A percentile compares a stretch with the other conserved stretches of the same genome.
These are phyloP conservation scores for Colletes gigas DNA, from an alignment of 1,140 invertebrate species.

Conservation along the genomic window DNA sequence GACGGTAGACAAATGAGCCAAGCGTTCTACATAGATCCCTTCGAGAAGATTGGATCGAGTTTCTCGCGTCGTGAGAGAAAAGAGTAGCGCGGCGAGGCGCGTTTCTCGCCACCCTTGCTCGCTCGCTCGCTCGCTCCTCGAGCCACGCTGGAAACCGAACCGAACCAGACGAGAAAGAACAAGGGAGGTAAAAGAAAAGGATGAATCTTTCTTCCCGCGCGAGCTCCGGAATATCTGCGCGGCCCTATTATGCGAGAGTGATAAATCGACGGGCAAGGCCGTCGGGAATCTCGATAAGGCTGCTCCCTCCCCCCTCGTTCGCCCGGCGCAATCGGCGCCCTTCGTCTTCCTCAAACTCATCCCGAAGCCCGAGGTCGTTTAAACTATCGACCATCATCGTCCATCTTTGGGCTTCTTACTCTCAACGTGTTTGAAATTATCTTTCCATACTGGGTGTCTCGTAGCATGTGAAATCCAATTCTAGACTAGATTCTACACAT, in stretches of 20 bases:
- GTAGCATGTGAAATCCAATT: no score
- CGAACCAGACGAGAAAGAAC: not conserved
- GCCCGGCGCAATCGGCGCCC: not conserved
- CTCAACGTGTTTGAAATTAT: not conserved
- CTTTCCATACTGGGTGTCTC: no score
- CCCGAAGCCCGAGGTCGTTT: conserved; percentile 44
- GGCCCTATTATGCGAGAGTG: conserved; percentile 66
- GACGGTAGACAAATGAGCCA: conserved; percentile 78
- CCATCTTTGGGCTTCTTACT: conserved; percentile 18
- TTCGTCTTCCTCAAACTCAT: conserved; percentile 54
- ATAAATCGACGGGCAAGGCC: conserved; percentile 70
- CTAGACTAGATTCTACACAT: no score
- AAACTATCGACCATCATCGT: conserved; percentile 56
- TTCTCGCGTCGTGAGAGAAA: conserved; percentile 77
- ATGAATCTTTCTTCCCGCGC: conserved; percentile 38
- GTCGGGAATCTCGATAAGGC: conserved; percentile 62
- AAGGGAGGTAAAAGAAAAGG: conserved; percentile 5
- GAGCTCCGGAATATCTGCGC: conserved; percentile 54
- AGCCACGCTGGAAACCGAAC: conserved; percentile 4
- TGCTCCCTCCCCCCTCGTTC: conserved; percentile 2
- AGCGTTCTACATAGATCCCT: conserved; percentile 79
- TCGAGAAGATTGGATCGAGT: conserved; percentile 77
- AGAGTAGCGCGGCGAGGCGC: conserved; percentile 53
- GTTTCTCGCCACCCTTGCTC: conserved; percentile 45
- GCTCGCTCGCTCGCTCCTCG: not conserved